Base-by-base conservation (phyloP, 2,888 invertebrate genomes). In the Heliconius charithonia region DNA sequence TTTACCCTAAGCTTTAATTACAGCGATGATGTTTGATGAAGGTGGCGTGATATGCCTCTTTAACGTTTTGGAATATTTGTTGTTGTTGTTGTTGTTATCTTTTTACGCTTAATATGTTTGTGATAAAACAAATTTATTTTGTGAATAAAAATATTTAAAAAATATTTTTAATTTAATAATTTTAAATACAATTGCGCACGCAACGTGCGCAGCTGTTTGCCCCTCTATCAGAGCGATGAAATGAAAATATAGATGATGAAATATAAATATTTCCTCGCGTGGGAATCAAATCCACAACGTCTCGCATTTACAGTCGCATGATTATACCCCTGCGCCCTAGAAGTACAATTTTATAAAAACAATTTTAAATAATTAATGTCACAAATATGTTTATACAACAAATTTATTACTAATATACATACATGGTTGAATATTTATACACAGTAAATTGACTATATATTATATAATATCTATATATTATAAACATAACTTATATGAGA, bases 1-100 rank as follows among this genome's bases (percentile, higher is more conserved):
- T 93, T 92, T 88, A 90, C 90, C 91, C 90, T 89, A 87, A 92
- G 92, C 91, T 91, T 93, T 94, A 94, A 94, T 94, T 93, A 93
- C 87, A 84, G 85, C 86, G 86, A 87, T 86, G 91, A 91, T 91
- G 88, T 89, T 86, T 88, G 92, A 91, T 91, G 90, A 90, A 88
- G 89, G 85, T 83, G 84, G 84, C 85, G 87, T 88, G 91, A 92
- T 91, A 89, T 86, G 87, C 82, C 84, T 83, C 81, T 77, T 79
- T 81, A 70, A 79, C 77, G 29, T 81, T 81, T 77, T 51, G 56
- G n/a, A 71, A 51, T n/a, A 22, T 3, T 32, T 32, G 32, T 32
- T 32, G 32, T 32, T 13, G 56, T 32, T 13, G 56, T 56, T 32
- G 7, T 72, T 72, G 32, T n/a, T 59, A 72, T n/a, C 32, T 59